A percentile compares a stretch with the other conserved stretches of the same genome.
These are phyloP conservation scores for Pangasianodon gigas DNA, from an alignment of 2,113 vertebrate species.

Conservation along the genomic window DNA sequence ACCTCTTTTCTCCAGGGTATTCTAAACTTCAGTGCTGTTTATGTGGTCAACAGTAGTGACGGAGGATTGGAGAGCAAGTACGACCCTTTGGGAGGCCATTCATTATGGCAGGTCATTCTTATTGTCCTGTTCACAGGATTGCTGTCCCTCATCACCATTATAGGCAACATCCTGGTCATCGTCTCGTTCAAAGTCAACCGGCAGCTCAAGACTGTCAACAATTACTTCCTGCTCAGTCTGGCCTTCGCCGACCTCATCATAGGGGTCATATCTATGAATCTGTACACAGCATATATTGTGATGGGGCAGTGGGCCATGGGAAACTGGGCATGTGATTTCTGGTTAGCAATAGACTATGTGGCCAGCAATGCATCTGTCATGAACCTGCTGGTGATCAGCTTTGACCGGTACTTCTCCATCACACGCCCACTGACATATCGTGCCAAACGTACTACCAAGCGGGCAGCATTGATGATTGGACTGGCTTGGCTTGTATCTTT, in stretches of 20 bases:
- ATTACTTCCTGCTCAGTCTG: slow-evolving; percentile 94
- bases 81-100: slow-evolving; percentile 83
- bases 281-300: slow-evolving; percentile 92
- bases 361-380: slow-evolving; percentile 97
- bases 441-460: slow-evolving; percentile 94
- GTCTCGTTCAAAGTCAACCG: slow-evolving; percentile 98
- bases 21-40: slow-evolving; percentile 50
- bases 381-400: slow-evolving; percentile 97
- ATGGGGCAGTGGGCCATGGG: slow-evolving; percentile 94
- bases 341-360: slow-evolving; percentile 95
- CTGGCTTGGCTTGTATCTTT: slow-evolving; percentile 95
- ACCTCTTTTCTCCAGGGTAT: slow-evolving; percentile 68
- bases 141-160: slow-evolving; percentile 89
- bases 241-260: slow-evolving; percentile 96
- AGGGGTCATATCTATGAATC: slow-evolving; percentile 96
- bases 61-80: slow-evolving; percentile 30
- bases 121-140: slow-evolving; percentile 88
- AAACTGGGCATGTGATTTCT: slow-evolving; percentile 91
- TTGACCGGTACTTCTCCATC: slow-evolving; percentile 96
- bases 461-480: slow-evolving; percentile 94
- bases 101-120: slow-evolving; percentile 90
- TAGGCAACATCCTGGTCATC: slow-evolving; percentile 94
- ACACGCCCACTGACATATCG: slow-evolving; percentile 94
- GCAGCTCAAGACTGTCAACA: slow-evolving; percentile 96
- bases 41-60: slow-evolving; percentile 57